Base-by-base conservation (phyloP, 2,888 invertebrate genomes). In the Macrostomum cliftonense region DNA sequence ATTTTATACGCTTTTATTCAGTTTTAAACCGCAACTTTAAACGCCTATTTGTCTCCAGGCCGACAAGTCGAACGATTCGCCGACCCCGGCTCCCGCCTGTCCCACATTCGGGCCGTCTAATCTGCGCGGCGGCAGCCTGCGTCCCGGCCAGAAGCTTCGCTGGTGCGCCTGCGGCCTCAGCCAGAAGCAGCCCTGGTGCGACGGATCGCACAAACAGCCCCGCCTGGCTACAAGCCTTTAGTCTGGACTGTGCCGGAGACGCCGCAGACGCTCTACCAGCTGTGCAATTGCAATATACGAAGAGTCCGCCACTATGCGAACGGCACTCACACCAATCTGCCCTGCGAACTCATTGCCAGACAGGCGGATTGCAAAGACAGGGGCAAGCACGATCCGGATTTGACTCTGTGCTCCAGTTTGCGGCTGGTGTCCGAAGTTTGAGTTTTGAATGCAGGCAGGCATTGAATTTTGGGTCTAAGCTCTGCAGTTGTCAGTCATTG, bases 101-200 rank as follows among this genome's bases (percentile, higher is more conserved):
- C 28, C 28, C 28, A 28, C 28, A 28, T 28, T 28, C 28, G 28
- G 28, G 28, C 28, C 28, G 28, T 28, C 28, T 9, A 28, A 28
- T 9, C 5, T 28, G 9, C 28, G 28, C 28, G 28, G 28, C 28
- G 9, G 28, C 28, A 28, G 28, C 28, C 28, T 28, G 5, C 28
- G 28, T 4, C 28, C 28, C 28, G 28, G 28, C 28, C 28, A 28
- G 28, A 7, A 4, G 28, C 28, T 28, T 4, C 28, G 28, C 28
- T 66, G 66, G 66, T 66, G 66, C 49, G 53, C 60, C 14, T 66
- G 66, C 57, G 66, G 66, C 12, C 55, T 65, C 13, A 66, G 65
- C 47, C 64, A 65, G 48, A 61, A 58, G 28, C 65, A 66, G 53
- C 66, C 65, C 1, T 65, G 65, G 60, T 66, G 66, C 57, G 66